phyloP scores from a whole-genome alignment of 2,888 invertebrate genomes.

The Parnassius apollo region DNA sequence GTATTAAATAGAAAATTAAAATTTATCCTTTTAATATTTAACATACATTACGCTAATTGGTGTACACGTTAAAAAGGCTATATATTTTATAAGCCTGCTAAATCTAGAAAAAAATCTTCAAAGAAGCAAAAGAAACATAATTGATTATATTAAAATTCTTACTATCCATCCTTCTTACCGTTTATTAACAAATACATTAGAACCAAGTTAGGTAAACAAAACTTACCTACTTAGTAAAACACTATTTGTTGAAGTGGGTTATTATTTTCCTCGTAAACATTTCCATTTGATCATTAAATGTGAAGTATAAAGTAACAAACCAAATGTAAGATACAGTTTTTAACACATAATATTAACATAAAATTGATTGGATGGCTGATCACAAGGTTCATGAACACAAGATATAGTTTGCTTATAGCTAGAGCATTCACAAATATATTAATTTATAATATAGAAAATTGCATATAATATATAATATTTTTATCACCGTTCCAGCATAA shows the following conservation, averaged over 20 bases:
- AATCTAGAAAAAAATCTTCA: not conserved
- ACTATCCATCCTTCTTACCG: too few species aligned
- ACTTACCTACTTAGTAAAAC: too few species aligned
- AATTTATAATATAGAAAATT: constrained; percentile 27
- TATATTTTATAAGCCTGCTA: not conserved
- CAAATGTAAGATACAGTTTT: not conserved
- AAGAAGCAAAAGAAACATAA: too few species aligned
- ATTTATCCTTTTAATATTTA: too few species aligned
- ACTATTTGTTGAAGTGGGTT: too few species aligned
- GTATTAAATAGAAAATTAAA: too few species aligned
- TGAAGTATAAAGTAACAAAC: too few species aligned
- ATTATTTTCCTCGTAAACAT: too few species aligned
- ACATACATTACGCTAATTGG: constrained; percentile 11
- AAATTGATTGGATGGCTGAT: constrained; percentile 35
- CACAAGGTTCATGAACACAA: constrained; percentile 61
- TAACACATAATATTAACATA: constrained; percentile 16
- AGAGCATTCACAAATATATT: constrained; percentile 23
- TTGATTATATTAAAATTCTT: too few species aligned
- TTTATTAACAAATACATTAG: too few species aligned
- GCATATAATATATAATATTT: constrained; percentile 42
- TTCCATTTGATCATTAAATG: too few species aligned
- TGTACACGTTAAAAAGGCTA: constrained; percentile 9
- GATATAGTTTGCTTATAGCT: constrained; percentile 53
- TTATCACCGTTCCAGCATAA: constrained; percentile 44
- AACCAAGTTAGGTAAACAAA: too few species aligned